Evolutionary conservation across 1,140 invertebrate species (phyloP).

Genomic region (Zelostemma sp.): DNA sequence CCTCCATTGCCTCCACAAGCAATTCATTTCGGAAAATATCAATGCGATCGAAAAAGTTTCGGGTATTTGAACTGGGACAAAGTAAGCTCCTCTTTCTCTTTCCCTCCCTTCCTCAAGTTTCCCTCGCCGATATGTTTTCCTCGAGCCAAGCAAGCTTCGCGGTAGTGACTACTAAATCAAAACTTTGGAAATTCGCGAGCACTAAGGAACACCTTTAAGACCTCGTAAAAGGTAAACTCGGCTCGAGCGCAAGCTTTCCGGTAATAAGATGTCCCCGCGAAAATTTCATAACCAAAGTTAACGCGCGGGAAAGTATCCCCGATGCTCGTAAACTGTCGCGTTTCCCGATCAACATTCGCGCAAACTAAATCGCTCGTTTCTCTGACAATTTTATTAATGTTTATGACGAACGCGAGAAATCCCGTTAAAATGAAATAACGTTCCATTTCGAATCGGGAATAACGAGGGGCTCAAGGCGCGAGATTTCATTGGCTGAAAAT

Average conservation of each 20-base stretch:
- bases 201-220: conserved; percentile 61
- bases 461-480: not conserved
- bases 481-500: no score
- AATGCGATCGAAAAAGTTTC: no score
- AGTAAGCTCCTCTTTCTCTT: conserved; percentile 9
- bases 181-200: conserved; percentile 66
- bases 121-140: conserved; percentile 10
- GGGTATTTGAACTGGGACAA: no score
- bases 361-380: conserved; percentile 18
- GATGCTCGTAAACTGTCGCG: conserved; percentile 31
- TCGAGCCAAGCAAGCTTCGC: conserved; percentile 15
- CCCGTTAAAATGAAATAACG: conserved; percentile 18
- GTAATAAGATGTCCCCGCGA: conserved; percentile 51
- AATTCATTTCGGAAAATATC: not conserved
- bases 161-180: conserved; percentile 63
- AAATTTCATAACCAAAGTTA: conserved; percentile 58
- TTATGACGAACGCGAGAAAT: conserved; percentile 12
- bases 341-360: conserved; percentile 27
- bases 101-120: conserved; percentile 17
- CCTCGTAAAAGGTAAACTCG: conserved; percentile 56
- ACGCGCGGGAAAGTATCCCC: conserved; percentile 17
- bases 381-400: conserved; percentile 30
- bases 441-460: not conserved
- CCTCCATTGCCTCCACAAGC: conserved; percentile 21
- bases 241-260: conserved; percentile 8